These are phyloP conservation scores for Paratilapia polleni DNA, from an alignment of 2,113 vertebrate species.

Conservation along the genomic window DNA sequence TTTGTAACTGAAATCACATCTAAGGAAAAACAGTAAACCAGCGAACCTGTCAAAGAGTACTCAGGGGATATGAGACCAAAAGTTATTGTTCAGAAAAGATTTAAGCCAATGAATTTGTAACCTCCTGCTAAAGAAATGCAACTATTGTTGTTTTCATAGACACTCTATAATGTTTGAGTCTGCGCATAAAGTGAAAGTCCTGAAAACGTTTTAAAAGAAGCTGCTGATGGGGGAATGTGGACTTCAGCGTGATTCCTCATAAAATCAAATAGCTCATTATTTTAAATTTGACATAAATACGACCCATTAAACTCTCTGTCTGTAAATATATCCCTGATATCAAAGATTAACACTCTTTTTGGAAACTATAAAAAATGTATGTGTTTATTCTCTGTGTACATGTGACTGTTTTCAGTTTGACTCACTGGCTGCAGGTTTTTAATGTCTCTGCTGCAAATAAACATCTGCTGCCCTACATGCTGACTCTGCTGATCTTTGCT, in stretches of 20 bases:
- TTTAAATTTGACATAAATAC: background rate
- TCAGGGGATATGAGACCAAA: no score
- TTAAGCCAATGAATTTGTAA: no score
- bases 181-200: conserved; percentile 27
- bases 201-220: background rate
- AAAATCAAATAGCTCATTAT: background rate
- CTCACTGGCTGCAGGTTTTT: background rate
- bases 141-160: no score
- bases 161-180: no score
- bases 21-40: no score
- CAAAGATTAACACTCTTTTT: background rate
- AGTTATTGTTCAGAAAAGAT: no score
- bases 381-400: background rate
- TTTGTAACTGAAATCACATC: no score
- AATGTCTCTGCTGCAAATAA: background rate
- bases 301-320: background rate
- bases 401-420: background rate
- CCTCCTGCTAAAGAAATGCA: no score
- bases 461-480: no score
- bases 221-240: no score
- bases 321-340: background rate
- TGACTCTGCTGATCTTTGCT: background rate
- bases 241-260: no score
- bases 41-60: no score
- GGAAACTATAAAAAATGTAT: background rate